phyloP scores from a whole-genome alignment of 2,113 vertebrate genomes.

The Todiramphus saurophagus region DNA sequence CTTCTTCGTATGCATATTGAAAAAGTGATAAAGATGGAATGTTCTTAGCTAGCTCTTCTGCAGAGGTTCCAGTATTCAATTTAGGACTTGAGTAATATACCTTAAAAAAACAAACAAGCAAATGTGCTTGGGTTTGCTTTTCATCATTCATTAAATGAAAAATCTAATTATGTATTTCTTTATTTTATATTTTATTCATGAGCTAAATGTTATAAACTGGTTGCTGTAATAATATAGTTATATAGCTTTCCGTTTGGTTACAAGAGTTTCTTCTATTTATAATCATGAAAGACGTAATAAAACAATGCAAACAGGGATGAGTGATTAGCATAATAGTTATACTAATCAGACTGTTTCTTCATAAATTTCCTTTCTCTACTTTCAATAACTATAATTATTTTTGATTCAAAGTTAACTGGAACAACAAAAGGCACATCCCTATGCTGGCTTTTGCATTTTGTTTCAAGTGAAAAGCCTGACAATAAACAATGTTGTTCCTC shows the following conservation, averaged over 20 bases:
- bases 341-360: neutral
- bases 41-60: neutral
- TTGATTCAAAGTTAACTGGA: neutral
- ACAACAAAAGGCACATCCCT: neutral
- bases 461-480: neutral
- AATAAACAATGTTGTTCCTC: neutral
- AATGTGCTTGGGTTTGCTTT: neutral
- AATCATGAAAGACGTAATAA: neutral
- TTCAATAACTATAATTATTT: neutral
- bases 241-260: neutral
- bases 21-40: neutral
- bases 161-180: conserved; percentile 28
- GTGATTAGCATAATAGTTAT: conserved; percentile 1
- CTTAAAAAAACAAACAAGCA: neutral
- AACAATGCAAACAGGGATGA: neutral
- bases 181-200: conserved; percentile 49
- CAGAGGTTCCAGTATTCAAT: neutral
- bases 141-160: neutral
- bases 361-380: neutral
- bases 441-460: neutral
- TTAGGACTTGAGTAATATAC: neutral
- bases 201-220: neutral
- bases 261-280: conserved; percentile 11
- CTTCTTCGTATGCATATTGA: neutral
- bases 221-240: neutral